phyloP scores from a whole-genome alignment of 2,797 vertebrate species.

The Danio albolineatus region DNA sequence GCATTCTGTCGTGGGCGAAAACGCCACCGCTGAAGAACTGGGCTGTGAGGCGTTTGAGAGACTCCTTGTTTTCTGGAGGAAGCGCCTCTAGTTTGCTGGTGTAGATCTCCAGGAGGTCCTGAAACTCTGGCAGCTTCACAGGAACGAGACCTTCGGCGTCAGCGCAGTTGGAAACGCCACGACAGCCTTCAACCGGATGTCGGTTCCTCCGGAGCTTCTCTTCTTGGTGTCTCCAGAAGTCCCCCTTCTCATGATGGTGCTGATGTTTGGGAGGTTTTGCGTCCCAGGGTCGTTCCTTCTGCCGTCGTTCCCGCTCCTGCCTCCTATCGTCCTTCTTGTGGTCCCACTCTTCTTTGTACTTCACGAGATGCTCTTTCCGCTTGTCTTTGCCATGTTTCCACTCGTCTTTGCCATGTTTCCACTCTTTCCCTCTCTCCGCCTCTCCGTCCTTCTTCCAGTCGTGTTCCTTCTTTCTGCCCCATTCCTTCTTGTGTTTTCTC shows the following conservation, averaged over 20 bases:
- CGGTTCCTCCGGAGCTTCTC: conserved; percentile 73
- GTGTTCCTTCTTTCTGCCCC: conserved; percentile 73
- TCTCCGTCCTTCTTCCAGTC: conserved; percentile 65
- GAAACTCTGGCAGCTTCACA: conserved; percentile 77
- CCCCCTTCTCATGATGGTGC: conserved; percentile 53
- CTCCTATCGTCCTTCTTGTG: conserved; percentile 74
- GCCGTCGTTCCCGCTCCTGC: conserved; percentile 73
- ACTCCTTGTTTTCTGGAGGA: conserved; percentile 68
- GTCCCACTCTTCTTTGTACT: conserved; percentile 79
- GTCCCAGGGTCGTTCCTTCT: conserved; percentile 78
- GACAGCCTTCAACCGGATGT: conserved; percentile 68
- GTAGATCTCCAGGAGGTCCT: conserved; percentile 78
- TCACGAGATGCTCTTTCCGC: conserved; percentile 69
- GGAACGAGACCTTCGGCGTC: conserved; percentile 74
- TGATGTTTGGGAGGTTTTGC: conserved; percentile 54
- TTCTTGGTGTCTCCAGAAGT: conserved; percentile 79
- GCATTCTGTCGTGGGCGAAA: conserved; percentile 76
- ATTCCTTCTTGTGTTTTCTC: conserved; percentile 66
- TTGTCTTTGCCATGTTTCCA: conserved; percentile 68
- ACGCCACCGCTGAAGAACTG: conserved; percentile 74
- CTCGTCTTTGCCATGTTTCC: conserved; percentile 69
- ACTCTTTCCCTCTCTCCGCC: conserved; percentile 49
- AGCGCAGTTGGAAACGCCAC: conserved; percentile 73
- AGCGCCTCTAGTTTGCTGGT: conserved; percentile 76
- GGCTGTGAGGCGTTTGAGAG: conserved; percentile 68